These are phyloP conservation scores for Anthopleura xanthogrammica DNA, from an alignment of 92 coral and sea anemone species.

Conservation along the genomic window DNA sequence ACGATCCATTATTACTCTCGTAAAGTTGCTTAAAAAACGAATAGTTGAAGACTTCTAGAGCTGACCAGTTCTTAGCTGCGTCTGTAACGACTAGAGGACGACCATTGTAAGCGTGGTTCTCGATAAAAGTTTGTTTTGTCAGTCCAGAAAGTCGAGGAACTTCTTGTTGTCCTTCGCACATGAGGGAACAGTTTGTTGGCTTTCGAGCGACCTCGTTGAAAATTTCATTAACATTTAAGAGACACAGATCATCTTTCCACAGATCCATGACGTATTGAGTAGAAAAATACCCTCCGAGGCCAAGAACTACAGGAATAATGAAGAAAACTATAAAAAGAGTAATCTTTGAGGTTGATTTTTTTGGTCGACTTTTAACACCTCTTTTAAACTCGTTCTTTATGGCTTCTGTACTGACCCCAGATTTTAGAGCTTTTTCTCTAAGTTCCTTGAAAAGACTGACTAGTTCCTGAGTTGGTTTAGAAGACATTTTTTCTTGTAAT, in stretches of 20 bases:
- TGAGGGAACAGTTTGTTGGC: slow-evolving; percentile 65
- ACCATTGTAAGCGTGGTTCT: slow-evolving; percentile 86
- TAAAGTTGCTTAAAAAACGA: slow-evolving; percentile 74
- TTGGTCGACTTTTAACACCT: slow-evolving; percentile 30
- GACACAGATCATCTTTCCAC: slow-evolving; percentile 58
- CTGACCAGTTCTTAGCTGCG: slow-evolving; percentile 94
- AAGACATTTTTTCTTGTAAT: slow-evolving; percentile 33
- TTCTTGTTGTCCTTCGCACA: slow-evolving; percentile 85
- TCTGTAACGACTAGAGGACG: slow-evolving; percentile 92
- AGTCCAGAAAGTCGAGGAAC: slow-evolving; percentile 82
- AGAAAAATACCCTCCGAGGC: slow-evolving; percentile 53
- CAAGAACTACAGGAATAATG: slow-evolving; percentile 66
- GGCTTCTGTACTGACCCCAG: slow-evolving; percentile 48
- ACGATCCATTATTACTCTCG: slow-evolving; percentile 77
- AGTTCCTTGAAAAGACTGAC: slow-evolving; percentile 48
- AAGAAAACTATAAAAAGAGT: slow-evolving; percentile 36
- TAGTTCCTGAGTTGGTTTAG: slow-evolving; percentile 49
- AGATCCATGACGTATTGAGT: slow-evolving; percentile 26
- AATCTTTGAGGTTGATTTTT: slow-evolving; percentile 18
- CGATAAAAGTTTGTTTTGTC: slow-evolving; percentile 63
- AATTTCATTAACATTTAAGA: slow-evolving; percentile 71
- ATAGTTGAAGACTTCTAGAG: slow-evolving; percentile 66
- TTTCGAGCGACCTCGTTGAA: slow-evolving; percentile 73
- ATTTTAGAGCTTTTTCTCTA: slow-evolving; percentile 60
- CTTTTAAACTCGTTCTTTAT: slow-evolving; percentile 61